A percentile compares a stretch with the other conserved stretches of the same genome.
phyloP scores from a whole-genome alignment of 2,113 vertebrate genomes.

The Sturnus vulgaris region DNA sequence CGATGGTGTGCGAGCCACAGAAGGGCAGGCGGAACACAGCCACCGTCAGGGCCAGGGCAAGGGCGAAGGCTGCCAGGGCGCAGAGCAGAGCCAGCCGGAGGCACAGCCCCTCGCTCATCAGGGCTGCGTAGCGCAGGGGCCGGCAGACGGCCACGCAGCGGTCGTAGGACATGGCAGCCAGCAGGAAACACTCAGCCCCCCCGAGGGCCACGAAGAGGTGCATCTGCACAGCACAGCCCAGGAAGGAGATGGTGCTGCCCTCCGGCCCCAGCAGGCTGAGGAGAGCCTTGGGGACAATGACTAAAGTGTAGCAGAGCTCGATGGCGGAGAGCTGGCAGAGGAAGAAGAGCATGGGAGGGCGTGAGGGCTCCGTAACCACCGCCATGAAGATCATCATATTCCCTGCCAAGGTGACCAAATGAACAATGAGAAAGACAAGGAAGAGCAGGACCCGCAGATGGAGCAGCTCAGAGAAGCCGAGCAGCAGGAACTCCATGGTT shows the following conservation, averaged over 20 bases:
- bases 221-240: conserved; percentile 69
- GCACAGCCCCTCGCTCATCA: conserved; percentile 21
- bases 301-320: conserved; percentile 66
- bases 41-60: conserved; percentile 32
- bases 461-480: conserved; percentile 62
- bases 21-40: conserved; percentile 67
- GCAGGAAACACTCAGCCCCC: conserved; percentile 19
- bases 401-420: conserved; percentile 48
- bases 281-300: conserved; percentile 60
- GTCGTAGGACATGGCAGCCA: conserved; percentile 9
- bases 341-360: conserved; percentile 69
- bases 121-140: not conserved
- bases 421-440: conserved; percentile 47
- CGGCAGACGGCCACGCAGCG: conserved; percentile 4
- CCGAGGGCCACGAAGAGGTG: conserved; percentile 57
- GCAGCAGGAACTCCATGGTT: conserved; percentile 60
- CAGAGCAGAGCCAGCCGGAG: conserved; percentile 26
- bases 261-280: not conserved
- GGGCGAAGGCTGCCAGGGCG: conserved; percentile 1
- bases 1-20: not conserved
- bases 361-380: conserved; percentile 9
- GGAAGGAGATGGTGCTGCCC: conserved; percentile 49
- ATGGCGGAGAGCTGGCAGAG: conserved; percentile 67
- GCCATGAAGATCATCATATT: conserved; percentile 60
- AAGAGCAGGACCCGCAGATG: conserved; percentile 50